These are phyloP conservation scores for Pocillopora damicornis DNA, from an alignment of 64 coral and sea anemone genomes.

Conservation along the genomic window DNA sequence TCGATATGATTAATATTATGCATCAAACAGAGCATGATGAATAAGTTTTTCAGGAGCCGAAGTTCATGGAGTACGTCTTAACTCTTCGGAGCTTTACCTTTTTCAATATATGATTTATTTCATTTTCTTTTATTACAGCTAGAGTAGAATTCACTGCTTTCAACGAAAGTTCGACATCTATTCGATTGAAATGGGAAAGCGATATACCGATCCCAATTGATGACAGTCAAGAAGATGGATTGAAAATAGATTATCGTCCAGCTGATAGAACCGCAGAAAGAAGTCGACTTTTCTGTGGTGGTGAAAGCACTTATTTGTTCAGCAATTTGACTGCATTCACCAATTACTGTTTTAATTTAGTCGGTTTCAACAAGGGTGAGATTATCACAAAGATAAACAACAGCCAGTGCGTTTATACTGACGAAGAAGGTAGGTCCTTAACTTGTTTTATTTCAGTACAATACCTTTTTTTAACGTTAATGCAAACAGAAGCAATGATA, in stretches of 20 bases:
- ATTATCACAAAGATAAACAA: constrained; percentile 10
- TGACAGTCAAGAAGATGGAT: neutral
- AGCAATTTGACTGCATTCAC: constrained; percentile 1
- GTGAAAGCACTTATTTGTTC: neutral
- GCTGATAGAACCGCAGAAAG: neutral
- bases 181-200: neutral
- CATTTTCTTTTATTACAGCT: neutral
- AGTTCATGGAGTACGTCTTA: no score
- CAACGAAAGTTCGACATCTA: constrained; percentile 18
- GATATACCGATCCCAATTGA: neutral
- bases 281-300: neutral
- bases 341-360: constrained; percentile 18
- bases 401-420: neutral
- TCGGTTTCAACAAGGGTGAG: neutral
- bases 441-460: neutral
- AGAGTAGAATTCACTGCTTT: constrained; percentile 20
- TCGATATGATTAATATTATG: no score
- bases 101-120: neutral
- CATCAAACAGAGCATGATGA: no score
- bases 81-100: no score
- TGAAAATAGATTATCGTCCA: constrained; percentile 3
- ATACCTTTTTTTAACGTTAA: neutral
- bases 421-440: constrained; percentile 2
- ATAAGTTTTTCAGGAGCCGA: no score
- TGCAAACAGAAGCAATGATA: neutral